These are phyloP conservation scores for Plagiodera versicolora DNA, from an alignment of 2,888 invertebrate species.

Conservation along the genomic window DNA sequence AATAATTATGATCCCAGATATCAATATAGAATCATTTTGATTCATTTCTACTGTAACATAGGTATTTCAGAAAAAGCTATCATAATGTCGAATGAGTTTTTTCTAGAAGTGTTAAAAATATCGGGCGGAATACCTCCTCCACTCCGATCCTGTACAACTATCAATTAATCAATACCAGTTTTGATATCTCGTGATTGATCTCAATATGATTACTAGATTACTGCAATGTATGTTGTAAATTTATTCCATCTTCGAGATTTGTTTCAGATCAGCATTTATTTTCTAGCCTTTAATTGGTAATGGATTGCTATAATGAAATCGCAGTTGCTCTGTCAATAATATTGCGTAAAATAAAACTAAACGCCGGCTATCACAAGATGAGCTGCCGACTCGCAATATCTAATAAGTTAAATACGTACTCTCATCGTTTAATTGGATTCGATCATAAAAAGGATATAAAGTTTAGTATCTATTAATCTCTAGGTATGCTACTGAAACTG, in stretches of 20 bases:
- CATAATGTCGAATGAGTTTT: too few species aligned
- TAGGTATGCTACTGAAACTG: neutral
- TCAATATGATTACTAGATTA: neutral
- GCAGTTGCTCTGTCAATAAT: neutral
- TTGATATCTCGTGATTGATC: neutral
- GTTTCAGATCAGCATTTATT: neutral
- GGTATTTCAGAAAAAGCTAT: too few species aligned
- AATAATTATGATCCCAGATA: too few species aligned
- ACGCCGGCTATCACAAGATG: neutral
- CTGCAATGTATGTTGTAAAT: neutral
- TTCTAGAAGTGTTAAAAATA: too few species aligned
- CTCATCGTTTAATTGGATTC: neutral
- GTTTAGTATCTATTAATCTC: neutral
- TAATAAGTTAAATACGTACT: neutral
- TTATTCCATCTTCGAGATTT: neutral
- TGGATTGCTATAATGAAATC: neutral
- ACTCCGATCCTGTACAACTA: neutral
- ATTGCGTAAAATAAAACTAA: neutral
- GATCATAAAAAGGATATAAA: neutral
- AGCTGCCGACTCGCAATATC: neutral
- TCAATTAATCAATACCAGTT: neutral
- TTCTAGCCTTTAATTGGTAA: neutral
- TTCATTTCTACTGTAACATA: too few species aligned
- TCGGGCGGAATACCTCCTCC: too few species aligned
- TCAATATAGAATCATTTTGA: too few species aligned